phyloP scores from a whole-genome alignment of 1,140 invertebrate species.

The Mycetomoellerius zeteki region DNA sequence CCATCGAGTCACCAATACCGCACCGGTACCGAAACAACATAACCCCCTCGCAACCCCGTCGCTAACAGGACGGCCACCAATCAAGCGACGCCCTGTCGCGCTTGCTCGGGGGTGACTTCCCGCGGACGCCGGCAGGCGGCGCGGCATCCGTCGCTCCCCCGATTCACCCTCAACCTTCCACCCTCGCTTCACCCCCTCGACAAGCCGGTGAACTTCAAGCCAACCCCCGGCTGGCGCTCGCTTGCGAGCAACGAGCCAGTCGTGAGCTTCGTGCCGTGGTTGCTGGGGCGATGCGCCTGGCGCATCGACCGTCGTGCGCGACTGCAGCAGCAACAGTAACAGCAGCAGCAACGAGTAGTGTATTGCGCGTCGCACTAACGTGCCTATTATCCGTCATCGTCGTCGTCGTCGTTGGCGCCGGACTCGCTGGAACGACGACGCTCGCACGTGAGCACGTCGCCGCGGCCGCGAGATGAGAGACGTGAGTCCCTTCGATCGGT shows the following conservation, averaged over 20 bases:
- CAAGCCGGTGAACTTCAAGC: slow-evolving; percentile 78
- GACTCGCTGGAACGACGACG: slow-evolving; percentile 59
- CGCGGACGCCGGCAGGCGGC: slow-evolving; percentile 47
- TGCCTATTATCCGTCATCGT: slow-evolving; percentile 18
- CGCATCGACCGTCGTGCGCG: slow-evolving; percentile 69
- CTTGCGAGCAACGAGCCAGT: slow-evolving; percentile 77
- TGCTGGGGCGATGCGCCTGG: slow-evolving; percentile 83
- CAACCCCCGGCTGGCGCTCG: slow-evolving; percentile 78
- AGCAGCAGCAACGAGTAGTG: slow-evolving; percentile 20
- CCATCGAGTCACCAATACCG: slow-evolving; percentile 8
- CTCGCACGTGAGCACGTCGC: slow-evolving; percentile 76
- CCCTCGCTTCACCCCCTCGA: slow-evolving; percentile 37
- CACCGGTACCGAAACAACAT: slow-evolving; percentile 38
- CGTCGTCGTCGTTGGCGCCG: slow-evolving; percentile 20
- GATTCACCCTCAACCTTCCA: slow-evolving; percentile 18
- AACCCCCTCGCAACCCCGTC: not conserved
- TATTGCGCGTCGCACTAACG: slow-evolving; percentile 50
- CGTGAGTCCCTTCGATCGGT: slow-evolving; percentile 75
- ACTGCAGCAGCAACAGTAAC: slow-evolving; percentile 48
- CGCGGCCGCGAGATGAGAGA: slow-evolving; percentile 78
- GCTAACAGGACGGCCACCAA: not conserved
- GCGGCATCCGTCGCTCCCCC: slow-evolving; percentile 4
- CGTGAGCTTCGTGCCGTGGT: slow-evolving; percentile 82
- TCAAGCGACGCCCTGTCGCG: slow-evolving; percentile 8
- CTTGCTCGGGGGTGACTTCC: not conserved